Base-by-base conservation (phyloP, 2,113 vertebrate species). In the Chionomys nivalis region DNA sequence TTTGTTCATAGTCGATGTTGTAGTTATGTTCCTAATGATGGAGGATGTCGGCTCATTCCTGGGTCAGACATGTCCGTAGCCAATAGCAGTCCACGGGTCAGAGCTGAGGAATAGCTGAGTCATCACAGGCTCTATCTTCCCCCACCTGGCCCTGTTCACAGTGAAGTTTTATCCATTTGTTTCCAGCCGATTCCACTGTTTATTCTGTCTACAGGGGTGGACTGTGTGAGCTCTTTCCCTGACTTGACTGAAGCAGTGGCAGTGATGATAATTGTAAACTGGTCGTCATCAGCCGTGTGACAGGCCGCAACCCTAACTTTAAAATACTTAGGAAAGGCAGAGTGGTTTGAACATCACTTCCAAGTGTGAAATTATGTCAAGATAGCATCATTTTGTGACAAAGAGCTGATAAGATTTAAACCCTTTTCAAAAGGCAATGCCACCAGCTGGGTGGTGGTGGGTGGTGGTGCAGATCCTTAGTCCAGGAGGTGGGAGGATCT, bases 381-480 rank as follows among this genome's bases (percentile, higher is more conserved):
- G 16, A 55, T 21, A 70, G 73, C 44, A 85, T 75, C n/a, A 66
- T 89, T 96, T 89, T 55, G 61, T 91, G 68, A 77, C 52, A 55
- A 83, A 63, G 42, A 65, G 88, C 70, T 78, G 42, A 58, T 87
- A 13, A 87, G 73, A 91, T 63, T 79, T 44, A 93, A 85, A 88
- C 19, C 47, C 8, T 75, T 89, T 91, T 81, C n/a, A 89, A 10
- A 66, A 83, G 24, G 0, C 28, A 33, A 77, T 90, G 26, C 33
- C 26, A 89, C 26, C 58, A 72, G 36, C 19, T 3, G 3, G 14
- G 66, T 7, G 33, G 33, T 70, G 14, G 68, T 58, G 55, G 55
- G 58, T 58, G 6, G 70, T 39, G n/a, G 70, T 10, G 19, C 36
- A 73, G 21, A 10, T 8, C 19, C 70, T 21, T 73, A 39, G n/a